Conservation (phyloP, 2,888 invertebrate genomes). For the Xylota sylvarum region DNA sequence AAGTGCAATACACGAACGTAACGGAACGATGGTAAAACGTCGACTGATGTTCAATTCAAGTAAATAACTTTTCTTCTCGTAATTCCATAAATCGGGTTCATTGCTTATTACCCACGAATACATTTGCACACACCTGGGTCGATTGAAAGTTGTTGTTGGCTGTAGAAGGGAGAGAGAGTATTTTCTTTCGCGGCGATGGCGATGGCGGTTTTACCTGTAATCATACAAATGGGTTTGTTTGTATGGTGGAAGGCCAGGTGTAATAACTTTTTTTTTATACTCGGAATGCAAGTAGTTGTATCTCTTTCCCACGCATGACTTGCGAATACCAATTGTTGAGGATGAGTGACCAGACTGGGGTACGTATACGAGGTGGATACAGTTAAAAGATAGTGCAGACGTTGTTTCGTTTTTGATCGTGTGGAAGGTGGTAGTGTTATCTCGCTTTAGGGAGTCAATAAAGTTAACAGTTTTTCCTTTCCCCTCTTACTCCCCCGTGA, state of each 20-base stretch:
- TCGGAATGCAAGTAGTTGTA: constrained; percentile 30
- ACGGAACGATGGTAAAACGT: constrained; percentile 76
- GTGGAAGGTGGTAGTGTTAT: not conserved
- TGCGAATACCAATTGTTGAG: constrained; percentile 39
- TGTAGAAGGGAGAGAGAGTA: constrained; percentile 45
- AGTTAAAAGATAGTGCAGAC: constrained; percentile 8
- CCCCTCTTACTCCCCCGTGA: not conserved
- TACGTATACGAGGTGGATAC: constrained; percentile 25
- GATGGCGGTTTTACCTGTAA: constrained; percentile 73
- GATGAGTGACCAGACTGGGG: constrained; percentile 48
- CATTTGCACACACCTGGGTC: constrained; percentile 64
- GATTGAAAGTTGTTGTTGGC: constrained; percentile 26
- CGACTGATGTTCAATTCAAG: constrained; percentile 69
- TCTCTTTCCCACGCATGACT: constrained; percentile 66
- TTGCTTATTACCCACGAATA: constrained; percentile 69
- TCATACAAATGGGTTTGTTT: constrained; percentile 55
- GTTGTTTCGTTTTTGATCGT: constrained; percentile 22
- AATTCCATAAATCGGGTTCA: constrained; percentile 68
- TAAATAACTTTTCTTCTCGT: constrained; percentile 72
- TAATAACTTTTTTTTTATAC: constrained; percentile 41
- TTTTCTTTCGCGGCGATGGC: constrained; percentile 23
- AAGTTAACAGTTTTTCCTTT: constrained; percentile 29
- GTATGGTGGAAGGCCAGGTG: constrained; percentile 69
- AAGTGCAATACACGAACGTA: constrained; percentile 57
- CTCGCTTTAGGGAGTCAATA: constrained; percentile 22